Conservation (phyloP, 2,888 invertebrate genomes). For the Lasioglossum morio region DNA sequence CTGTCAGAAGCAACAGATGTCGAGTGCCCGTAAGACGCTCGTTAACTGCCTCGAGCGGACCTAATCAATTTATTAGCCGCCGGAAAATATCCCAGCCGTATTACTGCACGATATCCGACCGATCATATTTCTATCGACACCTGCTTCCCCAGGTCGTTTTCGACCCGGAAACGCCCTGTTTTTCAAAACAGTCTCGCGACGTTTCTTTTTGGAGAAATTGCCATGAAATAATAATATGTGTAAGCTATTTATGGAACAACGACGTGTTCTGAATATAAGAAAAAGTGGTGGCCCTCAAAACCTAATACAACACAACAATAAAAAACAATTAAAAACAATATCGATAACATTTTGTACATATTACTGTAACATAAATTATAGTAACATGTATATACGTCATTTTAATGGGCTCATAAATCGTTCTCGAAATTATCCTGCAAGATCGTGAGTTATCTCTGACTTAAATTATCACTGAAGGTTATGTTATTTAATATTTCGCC, state of each 20-base stretch:
- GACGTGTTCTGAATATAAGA: too few species aligned
- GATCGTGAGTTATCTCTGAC: neutral
- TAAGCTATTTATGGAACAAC: too few species aligned
- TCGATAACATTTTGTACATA: too few species aligned
- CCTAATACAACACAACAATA: too few species aligned
- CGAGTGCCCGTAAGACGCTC: neutral
- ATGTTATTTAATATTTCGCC: neutral
- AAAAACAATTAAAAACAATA: too few species aligned
- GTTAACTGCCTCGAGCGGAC: neutral
- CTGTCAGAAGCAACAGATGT: conserved; percentile 56
- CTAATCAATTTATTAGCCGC: conserved; percentile 4
- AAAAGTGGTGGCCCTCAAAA: too few species aligned
- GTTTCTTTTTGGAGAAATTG: neutral
- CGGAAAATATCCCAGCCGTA: neutral
- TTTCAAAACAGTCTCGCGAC: neutral
- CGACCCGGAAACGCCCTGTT: neutral
- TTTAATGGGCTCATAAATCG: too few species aligned
- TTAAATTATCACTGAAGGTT: neutral
- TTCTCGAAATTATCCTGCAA: neutral
- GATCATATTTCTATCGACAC: neutral
- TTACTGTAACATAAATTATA: too few species aligned
- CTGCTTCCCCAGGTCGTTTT: neutral
- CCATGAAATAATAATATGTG: too few species aligned
- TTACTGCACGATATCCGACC: neutral
- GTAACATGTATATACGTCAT: too few species aligned